Base-by-base conservation (phyloP, 2,888 invertebrate species). In the Lithophane ornitopus region DNA sequence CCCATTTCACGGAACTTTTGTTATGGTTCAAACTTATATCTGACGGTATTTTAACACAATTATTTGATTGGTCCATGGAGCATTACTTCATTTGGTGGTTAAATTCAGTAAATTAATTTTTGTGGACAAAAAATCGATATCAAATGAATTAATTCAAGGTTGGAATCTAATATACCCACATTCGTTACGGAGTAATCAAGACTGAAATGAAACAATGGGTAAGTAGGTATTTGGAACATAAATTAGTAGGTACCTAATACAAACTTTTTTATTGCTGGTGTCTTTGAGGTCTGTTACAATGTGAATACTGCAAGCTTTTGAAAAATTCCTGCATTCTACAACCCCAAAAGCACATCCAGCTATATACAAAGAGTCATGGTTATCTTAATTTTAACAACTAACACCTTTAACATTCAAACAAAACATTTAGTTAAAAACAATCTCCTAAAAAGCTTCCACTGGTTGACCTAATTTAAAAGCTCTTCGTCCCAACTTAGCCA, bases 1-100 rank as follows among this genome's bases (percentile, higher is more conserved):
- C 95, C 95, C 91, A 96, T 96, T 96, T 96, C 95, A 96, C 93
- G 95, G 95, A 93, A 94, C 84, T 95, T 85, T 96, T 92, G 95
- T 91, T 92, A 92, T 92, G 93, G 91, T 90, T 85, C 78, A 81
- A 88, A 89, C 89, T 89, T 89, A 82, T 89, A 85, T 87, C 84
- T 83, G 75, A 70, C 82, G 87, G 80, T 86, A 74, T 81, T 85
- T 85, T 81, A 70, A 81, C 56, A 66, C 59, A 76, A 62, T 78
- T 65, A 84, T 82, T 77, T 79, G 41, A 79, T 74, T 76, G 58
- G 59, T 52, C 56, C 26, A 69, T 34, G 52, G 39, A 59, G 11
- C 62, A 16, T 26, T 14, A 54, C 34, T 1, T 41, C 14, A 39
- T 52, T 16, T 58, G 63, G 26, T 73, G 39, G 69, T 76, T 41